Evolutionary conservation across 2,113 vertebrate species (phyloP), one percentile per base, ranked within the genome.

Genomic region (Callaeas wilsoni): DNA sequence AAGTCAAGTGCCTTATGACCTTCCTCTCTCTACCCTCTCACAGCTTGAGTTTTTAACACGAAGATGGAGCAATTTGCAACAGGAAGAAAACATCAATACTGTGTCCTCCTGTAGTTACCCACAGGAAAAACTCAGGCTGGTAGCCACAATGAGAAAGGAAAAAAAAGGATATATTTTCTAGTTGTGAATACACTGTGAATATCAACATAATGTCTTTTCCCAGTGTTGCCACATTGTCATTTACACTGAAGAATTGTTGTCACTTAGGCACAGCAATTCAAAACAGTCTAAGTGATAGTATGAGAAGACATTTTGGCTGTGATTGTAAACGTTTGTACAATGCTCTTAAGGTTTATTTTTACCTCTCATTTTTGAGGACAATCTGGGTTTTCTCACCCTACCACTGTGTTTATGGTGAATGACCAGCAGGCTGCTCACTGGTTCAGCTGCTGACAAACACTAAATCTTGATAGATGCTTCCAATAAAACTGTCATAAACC

Each of bases 381-480:
- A 30, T 71, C 26, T 53, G 30, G 10, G 4, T 87, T 84, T 82
- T 89, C 37, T 80, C 63, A 32, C 27, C 22, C 29, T 37, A 32
- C 30, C 4, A 7, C 33, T 69, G 17, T 35, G 26, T 89, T 90
- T 67, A 26, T 60, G 29, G 27, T 60, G 6, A 9, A 33, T 68
- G 63, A 55, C 39, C 59, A 74, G 80, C 37, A 59, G 62, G 49
- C 57, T 85, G n/a, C 67, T 89, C 35, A 16, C 44, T 78, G 56
- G 39, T 89, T 68, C 52, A 56, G 71, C 71, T 81, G 42, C 63
- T 81, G 56, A 53, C n/a, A 71, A 52, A 47, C 50, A 44, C 42
- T 77, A 42, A 92, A 89, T 77, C 39, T 77, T 86, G n/a, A 62
- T 93, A 95, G 97, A 86, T 44, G 62, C 63, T 95, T 96, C 62